phyloP scores from a whole-genome alignment of 2,797 vertebrate species.

The Benthosema pterotum region DNA sequence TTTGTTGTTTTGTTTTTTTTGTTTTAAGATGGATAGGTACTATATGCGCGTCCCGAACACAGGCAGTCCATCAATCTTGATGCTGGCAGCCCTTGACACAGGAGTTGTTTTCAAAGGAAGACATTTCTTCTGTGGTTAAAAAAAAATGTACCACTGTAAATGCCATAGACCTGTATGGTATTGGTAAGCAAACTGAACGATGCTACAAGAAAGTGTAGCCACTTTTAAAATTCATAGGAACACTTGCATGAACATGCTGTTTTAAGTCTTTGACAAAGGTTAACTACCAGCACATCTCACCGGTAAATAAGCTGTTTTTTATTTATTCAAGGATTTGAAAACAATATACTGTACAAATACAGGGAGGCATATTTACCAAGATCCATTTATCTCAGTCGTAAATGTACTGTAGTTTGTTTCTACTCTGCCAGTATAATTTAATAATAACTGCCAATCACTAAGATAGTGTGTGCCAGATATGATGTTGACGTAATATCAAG shows the following conservation, averaged over 20 bases:
- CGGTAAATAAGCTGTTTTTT: slow-evolving; percentile 21
- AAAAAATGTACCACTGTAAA: slow-evolving; percentile 13
- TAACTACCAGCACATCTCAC: slow-evolving; percentile 24
- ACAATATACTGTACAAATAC: too few species aligned
- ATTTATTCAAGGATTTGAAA: slow-evolving; percentile 25
- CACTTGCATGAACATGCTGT: neutral
- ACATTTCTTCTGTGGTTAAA: neutral
- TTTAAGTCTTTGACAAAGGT: slow-evolving; percentile 18
- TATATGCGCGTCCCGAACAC: slow-evolving; percentile 28
- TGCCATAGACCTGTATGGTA: too few species aligned
- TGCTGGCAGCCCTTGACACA: slow-evolving; percentile 4
- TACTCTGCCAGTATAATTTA: neutral
- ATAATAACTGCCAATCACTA: slow-evolving; percentile 1
- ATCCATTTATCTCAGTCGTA: neutral
- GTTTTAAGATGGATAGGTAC: neutral
- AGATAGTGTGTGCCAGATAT: neutral
- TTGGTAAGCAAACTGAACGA: too few species aligned
- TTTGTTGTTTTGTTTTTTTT: too few species aligned
- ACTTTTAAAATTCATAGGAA: neutral
- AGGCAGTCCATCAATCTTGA: slow-evolving; percentile 3
- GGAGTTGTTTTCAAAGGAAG: slow-evolving; percentile 7
- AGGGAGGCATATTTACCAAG: too few species aligned
- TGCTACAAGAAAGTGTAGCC: neutral
- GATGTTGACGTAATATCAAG: slow-evolving; percentile 23
- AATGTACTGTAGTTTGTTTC: slow-evolving; percentile 12